Conservation (phyloP, 2,797 vertebrate genomes). For the Cyclopterus lumpus region DNA sequence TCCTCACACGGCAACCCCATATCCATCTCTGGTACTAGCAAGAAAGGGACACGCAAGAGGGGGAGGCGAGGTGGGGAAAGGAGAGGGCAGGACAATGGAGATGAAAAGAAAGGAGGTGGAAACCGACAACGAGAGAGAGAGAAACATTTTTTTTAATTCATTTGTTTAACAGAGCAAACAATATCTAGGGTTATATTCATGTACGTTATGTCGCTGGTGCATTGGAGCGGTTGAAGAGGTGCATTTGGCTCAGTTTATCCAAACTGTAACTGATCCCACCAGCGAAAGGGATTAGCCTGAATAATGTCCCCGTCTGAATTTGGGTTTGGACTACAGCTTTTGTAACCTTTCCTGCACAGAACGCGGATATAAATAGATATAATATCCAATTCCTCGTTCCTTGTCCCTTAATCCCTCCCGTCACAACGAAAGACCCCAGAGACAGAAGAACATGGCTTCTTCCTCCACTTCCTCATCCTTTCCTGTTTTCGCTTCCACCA, state of each 20-base stretch:
- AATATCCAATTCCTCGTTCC: conserved; percentile 48
- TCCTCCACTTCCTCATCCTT: not conserved
- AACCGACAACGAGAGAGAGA: conserved; percentile 1
- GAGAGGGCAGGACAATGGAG: not conserved
- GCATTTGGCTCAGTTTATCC: conserved; percentile 27
- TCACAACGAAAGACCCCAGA: conserved; percentile 16
- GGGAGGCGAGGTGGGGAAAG: conserved; percentile 6
- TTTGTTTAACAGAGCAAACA: conserved; percentile 32
- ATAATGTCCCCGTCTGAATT: conserved; percentile 37
- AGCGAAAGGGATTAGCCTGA: conserved; percentile 22
- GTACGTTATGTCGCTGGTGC: too few species aligned
- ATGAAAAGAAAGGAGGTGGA: not conserved
- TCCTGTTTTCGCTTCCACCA: not conserved
- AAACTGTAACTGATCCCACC: conserved; percentile 30
- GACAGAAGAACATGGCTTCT: conserved; percentile 8
- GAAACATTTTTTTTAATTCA: conserved; percentile 25
- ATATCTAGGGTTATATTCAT: too few species aligned
- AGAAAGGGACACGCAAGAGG: conserved; percentile 34
- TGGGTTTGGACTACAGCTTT: conserved; percentile 26
- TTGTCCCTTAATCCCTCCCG: conserved; percentile 18
- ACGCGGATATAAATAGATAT: conserved; percentile 61
- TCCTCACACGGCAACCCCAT: conserved; percentile 79
- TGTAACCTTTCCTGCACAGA: conserved; percentile 39
- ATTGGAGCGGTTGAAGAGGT: not conserved
- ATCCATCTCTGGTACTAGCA: conserved; percentile 80